Evolutionary conservation across 2,113 vertebrate genomes (phyloP).

Genomic region (Chiloscyllium plagiosum): DNA sequence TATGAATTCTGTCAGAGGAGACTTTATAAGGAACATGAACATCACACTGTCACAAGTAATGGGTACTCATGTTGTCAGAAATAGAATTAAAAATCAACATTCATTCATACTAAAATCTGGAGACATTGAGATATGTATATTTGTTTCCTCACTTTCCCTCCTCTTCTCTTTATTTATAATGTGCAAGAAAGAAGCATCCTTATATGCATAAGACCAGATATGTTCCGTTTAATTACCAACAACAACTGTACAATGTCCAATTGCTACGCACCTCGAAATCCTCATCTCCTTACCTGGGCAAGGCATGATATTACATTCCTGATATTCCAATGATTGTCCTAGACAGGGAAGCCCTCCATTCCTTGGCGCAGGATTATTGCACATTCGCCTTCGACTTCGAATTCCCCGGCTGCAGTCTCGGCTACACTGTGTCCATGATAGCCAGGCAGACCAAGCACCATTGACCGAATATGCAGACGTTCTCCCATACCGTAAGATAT

Average conservation of each 20-base stretch:
- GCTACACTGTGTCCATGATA: conserved; percentile 88
- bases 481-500: conserved; percentile 77
- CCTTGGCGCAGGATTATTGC: conserved; percentile 85
- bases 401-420: conserved; percentile 88
- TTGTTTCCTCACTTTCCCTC: background rate
- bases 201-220: background rate
- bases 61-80: background rate
- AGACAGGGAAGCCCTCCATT: conserved; percentile 80
- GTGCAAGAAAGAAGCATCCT: background rate
- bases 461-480: conserved; percentile 77
- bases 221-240: background rate
- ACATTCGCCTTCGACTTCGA: conserved; percentile 79
- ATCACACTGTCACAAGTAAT: background rate
- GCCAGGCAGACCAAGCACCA: conserved; percentile 87
- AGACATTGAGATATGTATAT: background rate
- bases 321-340: conserved; percentile 80
- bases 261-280: background rate
- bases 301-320: conserved; percentile 90
- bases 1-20: background rate
- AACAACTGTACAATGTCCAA: background rate
- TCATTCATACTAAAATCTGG: background rate
- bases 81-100: background rate
- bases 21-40: background rate
- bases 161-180: background rate
- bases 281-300: conserved; percentile 73